Conservation (phyloP, 2,888 invertebrate species). For the Drosophila sordidula region DNA sequence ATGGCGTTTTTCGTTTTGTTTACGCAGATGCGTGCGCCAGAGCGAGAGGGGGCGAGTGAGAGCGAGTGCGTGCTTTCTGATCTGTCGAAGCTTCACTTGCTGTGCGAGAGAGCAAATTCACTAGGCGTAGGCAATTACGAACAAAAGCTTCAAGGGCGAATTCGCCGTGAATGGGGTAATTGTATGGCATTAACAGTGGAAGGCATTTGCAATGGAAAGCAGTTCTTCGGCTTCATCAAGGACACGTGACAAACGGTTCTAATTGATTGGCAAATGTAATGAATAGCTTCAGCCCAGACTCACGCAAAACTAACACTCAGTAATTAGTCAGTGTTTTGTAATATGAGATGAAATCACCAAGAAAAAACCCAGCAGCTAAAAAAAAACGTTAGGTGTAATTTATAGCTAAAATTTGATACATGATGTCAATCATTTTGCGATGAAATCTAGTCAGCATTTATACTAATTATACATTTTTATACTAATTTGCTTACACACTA, state of each 20-base stretch:
- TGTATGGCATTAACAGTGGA: slow-evolving; percentile 15
- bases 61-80: not conserved
- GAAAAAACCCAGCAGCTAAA: not conserved
- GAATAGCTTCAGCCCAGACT: not conserved
- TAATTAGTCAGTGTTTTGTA: not conserved
- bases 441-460: no score
- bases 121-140: not conserved
- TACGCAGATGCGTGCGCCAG: slow-evolving; percentile 27
- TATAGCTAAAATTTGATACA: no score
- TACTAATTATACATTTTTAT: no score
- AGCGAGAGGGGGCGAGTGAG: not conserved
- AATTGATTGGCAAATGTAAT: slow-evolving; percentile 6
- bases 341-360: not conserved
- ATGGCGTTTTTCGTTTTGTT: slow-evolving; percentile 27
- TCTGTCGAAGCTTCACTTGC: slow-evolving; percentile 33
- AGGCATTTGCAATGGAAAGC: slow-evolving; percentile 2
- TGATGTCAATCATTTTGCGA: no score
- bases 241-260: slow-evolving; percentile 7
- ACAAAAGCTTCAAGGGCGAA: not conserved
- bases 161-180: not conserved
- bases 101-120: slow-evolving; percentile 18
- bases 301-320: not conserved
- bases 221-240: slow-evolving; percentile 4
- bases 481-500: no score
- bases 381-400: no score